These are phyloP conservation scores for Cervus canadensis DNA, from an alignment of 2,113 vertebrate species.

Conservation along the genomic window DNA sequence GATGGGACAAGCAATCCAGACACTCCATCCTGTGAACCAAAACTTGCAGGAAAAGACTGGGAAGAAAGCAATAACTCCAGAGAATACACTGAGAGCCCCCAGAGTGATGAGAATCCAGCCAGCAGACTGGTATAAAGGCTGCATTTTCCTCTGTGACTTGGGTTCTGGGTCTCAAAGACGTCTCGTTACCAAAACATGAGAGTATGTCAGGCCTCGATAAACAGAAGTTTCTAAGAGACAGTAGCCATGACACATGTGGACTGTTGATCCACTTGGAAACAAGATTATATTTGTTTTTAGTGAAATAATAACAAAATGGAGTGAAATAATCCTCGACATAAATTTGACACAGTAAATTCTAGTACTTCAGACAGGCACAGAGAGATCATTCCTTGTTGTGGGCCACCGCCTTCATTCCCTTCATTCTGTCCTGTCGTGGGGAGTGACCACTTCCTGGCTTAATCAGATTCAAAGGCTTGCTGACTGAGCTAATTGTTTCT, in stretches of 20 bases:
- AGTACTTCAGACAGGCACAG: neutral
- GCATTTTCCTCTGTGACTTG: slow-evolving; percentile 52
- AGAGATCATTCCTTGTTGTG: neutral
- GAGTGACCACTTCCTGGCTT: slow-evolving; percentile 50
- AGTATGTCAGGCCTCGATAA: slow-evolving; percentile 65
- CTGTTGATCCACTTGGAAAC: slow-evolving; percentile 76
- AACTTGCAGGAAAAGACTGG: slow-evolving; percentile 67
- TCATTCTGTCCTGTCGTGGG: slow-evolving; percentile 8
- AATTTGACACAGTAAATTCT: slow-evolving; percentile 21
- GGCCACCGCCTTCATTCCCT: slow-evolving; percentile 19
- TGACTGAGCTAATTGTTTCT: slow-evolving; percentile 64
- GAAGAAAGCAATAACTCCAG: slow-evolving; percentile 72
- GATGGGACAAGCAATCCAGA: slow-evolving; percentile 71
- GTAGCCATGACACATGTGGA: slow-evolving; percentile 72
- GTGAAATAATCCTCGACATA: neutral
- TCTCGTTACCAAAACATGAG: slow-evolving; percentile 61
- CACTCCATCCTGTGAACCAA: slow-evolving; percentile 71
- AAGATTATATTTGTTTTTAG: slow-evolving; percentile 58
- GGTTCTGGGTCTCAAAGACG: slow-evolving; percentile 30
- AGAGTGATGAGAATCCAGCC: slow-evolving; percentile 62
- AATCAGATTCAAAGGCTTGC: slow-evolving; percentile 44
- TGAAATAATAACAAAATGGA: neutral
- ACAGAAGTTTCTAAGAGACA: slow-evolving; percentile 81
- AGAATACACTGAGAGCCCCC: slow-evolving; percentile 63
- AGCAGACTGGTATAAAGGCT: slow-evolving; percentile 33